Percentiles rank a stretch among this genome's conserved stretches.
phyloP scores from a whole-genome alignment of 2,888 invertebrate genomes.

The Phaonia tiefii region DNA sequence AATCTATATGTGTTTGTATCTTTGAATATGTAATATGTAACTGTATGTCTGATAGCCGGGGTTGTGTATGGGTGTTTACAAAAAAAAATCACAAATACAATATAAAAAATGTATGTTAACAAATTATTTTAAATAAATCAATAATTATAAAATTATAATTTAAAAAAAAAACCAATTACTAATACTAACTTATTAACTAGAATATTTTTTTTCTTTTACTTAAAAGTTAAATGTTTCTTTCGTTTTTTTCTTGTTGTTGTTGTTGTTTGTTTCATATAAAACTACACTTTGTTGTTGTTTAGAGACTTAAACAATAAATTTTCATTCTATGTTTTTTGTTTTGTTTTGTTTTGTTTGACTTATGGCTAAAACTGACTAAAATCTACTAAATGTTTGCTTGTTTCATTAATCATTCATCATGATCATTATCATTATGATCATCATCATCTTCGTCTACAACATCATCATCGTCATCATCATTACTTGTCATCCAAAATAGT shows the following conservation, averaged over 20 bases:
- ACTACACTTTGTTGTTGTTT: constrained; percentile 65
- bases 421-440: constrained; percentile 7
- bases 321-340: constrained; percentile 31
- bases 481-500: too few species aligned
- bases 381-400: constrained; percentile 61
- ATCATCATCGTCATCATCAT: neutral
- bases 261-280: constrained; percentile 66
- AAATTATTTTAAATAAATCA: constrained; percentile 19
- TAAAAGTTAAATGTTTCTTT: constrained; percentile 53
- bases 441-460: neutral
- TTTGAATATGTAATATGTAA: neutral
- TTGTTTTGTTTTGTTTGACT: constrained; percentile 42
- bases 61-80: neutral
- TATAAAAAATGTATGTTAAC: constrained; percentile 19
- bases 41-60: neutral
- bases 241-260: constrained; percentile 26
- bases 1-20: neutral
- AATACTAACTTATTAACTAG: constrained; percentile 34
- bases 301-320: constrained; percentile 55
- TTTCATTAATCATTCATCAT: constrained; percentile 5
- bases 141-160: constrained; percentile 19
- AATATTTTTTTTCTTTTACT: constrained; percentile 45
- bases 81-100: constrained; percentile 64
- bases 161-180: constrained; percentile 39
- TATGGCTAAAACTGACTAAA: constrained; percentile 58